Conservation (phyloP, 2,888 invertebrate genomes). For the Acleris literana region DNA sequence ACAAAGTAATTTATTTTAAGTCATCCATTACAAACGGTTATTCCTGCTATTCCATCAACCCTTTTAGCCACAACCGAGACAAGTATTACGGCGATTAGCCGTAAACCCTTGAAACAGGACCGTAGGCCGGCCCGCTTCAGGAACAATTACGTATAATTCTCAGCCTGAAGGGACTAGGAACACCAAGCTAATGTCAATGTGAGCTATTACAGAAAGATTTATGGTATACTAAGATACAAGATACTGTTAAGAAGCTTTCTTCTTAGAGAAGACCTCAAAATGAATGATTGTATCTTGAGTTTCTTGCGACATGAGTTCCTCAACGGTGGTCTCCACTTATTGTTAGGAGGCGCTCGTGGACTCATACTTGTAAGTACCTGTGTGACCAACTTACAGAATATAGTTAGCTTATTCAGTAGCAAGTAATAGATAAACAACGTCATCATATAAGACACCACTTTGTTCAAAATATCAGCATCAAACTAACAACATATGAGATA, state of each 20-base stretch:
- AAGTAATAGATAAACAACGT: no score
- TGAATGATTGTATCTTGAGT: no score
- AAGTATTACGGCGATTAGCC: constrained; percentile 35
- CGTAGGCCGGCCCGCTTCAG: constrained; percentile 31
- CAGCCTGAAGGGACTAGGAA: constrained; percentile 38
- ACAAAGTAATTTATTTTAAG: constrained; percentile 19
- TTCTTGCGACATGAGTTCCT: no score
- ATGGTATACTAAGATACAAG: constrained; percentile 14
- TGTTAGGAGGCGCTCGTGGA: no score
- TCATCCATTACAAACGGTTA: constrained; percentile 22
- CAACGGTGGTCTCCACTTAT: no score
- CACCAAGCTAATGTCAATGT: constrained; percentile 40
- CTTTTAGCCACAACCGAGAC: constrained; percentile 15
- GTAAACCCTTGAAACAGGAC: constrained; percentile 30
- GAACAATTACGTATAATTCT: constrained; percentile 50
- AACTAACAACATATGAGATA: constrained; percentile 2
- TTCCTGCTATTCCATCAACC: constrained; percentile 42
- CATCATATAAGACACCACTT: no score
- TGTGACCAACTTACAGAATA: no score
- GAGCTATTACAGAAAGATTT: constrained; percentile 18
- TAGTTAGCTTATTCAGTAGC: no score
- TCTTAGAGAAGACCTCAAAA: no score
- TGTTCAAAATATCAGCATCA: no score
- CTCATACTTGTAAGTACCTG: no score
- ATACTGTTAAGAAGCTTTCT: constrained; percentile 2